Evolutionary conservation across 2,797 vertebrate genomes (phyloP).

Genomic region (Enteromius unitaeniatus): DNA sequence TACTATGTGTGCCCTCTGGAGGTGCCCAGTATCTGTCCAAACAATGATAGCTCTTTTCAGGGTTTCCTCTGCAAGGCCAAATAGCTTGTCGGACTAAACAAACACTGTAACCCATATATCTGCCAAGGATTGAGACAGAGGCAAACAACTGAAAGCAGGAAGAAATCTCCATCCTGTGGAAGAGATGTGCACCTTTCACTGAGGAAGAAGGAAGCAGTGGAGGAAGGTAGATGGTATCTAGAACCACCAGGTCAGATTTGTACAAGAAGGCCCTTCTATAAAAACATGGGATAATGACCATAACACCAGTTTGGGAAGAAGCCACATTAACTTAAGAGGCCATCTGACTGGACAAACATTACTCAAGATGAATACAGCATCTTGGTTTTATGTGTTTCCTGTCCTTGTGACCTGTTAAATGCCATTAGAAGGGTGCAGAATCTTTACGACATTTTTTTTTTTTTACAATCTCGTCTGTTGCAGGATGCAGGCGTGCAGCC

Average conservation of each 20-base stretch:
- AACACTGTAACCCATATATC: constrained; percentile 72
- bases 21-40: constrained; percentile 75
- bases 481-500: constrained; percentile 36
- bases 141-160: constrained; percentile 68
- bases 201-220: constrained; percentile 25
- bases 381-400: constrained; percentile 55
- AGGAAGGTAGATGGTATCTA: constrained; percentile 29
- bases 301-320: constrained; percentile 32
- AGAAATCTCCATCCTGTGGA: constrained; percentile 62
- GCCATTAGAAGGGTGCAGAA: constrained; percentile 49
- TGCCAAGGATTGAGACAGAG: constrained; percentile 67
- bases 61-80: constrained; percentile 72
- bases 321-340: constrained; percentile 56
- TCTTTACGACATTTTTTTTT: constrained; percentile 59
- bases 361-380: constrained; percentile 25
- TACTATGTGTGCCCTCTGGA: constrained; percentile 61
- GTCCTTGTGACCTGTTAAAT: constrained; percentile 55
- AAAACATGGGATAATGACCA: constrained; percentile 32
- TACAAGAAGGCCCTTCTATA: constrained; percentile 28
- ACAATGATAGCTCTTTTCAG: constrained; percentile 76
- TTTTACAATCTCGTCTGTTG: constrained; percentile 55
- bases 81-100: constrained; percentile 72
- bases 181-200: constrained; percentile 44
- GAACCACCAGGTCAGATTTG: constrained; percentile 36
- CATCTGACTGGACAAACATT: constrained; percentile 36